These are phyloP conservation scores for Podarcis cretensis DNA, from an alignment of 2,113 vertebrate genomes.

Conservation along the genomic window DNA sequence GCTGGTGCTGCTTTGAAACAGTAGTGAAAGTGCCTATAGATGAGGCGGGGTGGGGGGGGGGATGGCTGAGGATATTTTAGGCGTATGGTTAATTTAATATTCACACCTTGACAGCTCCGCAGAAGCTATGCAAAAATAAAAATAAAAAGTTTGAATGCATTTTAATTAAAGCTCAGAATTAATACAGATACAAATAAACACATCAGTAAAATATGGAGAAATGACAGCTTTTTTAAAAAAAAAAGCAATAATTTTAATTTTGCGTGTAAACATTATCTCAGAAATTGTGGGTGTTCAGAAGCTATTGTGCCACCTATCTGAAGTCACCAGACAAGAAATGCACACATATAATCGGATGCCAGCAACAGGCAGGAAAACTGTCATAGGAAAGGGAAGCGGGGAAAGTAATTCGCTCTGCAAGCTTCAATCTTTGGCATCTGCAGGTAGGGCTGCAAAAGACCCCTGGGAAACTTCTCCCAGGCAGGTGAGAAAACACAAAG, in stretches of 20 bases:
- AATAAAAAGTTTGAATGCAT: slow-evolving; percentile 28
- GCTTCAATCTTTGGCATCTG: too few relatives aligned
- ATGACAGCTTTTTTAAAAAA: slow-evolving; percentile 17
- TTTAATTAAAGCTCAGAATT: slow-evolving; percentile 31
- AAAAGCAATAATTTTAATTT: slow-evolving; percentile 25
- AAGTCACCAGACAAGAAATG: slow-evolving; percentile 35
- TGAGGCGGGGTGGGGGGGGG: not conserved
- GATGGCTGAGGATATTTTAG: slow-evolving; percentile 26
- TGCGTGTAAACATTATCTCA: slow-evolving; percentile 30
- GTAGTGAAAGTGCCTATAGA: not conserved
- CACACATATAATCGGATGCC: not conserved
- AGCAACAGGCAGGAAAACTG: fast-evolving
- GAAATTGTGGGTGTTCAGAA: slow-evolving; percentile 56
- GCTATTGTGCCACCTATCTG: slow-evolving; percentile 41
- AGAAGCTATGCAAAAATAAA: slow-evolving; percentile 17
- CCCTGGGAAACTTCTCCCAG: too few relatives aligned
- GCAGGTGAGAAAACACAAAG: too few relatives aligned
- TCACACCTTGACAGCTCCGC: slow-evolving; percentile 21
- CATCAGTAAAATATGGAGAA: slow-evolving; percentile 11
- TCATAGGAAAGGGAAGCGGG: not conserved
- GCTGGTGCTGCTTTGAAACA: slow-evolving; percentile 23
- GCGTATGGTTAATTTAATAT: slow-evolving; percentile 11
- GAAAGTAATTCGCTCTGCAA: too few relatives aligned
- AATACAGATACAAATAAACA: slow-evolving; percentile 39
- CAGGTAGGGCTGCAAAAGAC: too few relatives aligned